Conservation (phyloP, 2,797 vertebrate species). For the Orientallactaga sibirica region DNA sequence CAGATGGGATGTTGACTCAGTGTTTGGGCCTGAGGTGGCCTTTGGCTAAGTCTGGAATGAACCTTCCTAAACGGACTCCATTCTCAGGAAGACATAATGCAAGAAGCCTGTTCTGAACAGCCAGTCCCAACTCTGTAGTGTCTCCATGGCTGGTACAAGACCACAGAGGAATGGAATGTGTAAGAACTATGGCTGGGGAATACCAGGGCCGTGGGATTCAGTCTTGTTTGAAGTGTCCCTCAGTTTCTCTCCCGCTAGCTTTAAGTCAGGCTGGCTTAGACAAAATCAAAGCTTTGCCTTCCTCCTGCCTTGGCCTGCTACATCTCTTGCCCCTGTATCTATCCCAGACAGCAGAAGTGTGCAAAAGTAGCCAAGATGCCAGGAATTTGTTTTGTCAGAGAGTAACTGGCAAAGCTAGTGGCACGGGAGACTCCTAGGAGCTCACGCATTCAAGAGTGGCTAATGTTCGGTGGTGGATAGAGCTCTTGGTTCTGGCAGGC, state of each 20-base stretch:
- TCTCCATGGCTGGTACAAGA: accelerated
- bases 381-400: background rate
- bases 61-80: conserved; percentile 68
- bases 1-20: conserved; percentile 82
- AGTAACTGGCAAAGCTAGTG: background rate
- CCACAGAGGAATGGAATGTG: background rate
- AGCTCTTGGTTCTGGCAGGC: background rate
- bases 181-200: too few relatives aligned
- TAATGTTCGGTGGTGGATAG: too few relatives aligned
- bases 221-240: background rate
- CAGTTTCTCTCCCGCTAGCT: too few relatives aligned
- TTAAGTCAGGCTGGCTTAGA: background rate
- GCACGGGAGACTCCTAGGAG: background rate
- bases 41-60: conserved; percentile 73
- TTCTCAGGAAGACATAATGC: background rate
- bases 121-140: accelerated
- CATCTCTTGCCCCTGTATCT: background rate
- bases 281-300: background rate
- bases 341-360: background rate
- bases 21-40: conserved; percentile 58
- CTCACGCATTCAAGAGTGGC: background rate
- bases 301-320: background rate
- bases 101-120: accelerated
- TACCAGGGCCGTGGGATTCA: too few relatives aligned
- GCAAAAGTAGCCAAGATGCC: background rate